Percentiles rank a stretch among this genome's conserved stretches.
These are phyloP conservation scores for Chaetodon trifasciatus DNA, from an alignment of 2,797 vertebrate species.

Conservation along the genomic window DNA sequence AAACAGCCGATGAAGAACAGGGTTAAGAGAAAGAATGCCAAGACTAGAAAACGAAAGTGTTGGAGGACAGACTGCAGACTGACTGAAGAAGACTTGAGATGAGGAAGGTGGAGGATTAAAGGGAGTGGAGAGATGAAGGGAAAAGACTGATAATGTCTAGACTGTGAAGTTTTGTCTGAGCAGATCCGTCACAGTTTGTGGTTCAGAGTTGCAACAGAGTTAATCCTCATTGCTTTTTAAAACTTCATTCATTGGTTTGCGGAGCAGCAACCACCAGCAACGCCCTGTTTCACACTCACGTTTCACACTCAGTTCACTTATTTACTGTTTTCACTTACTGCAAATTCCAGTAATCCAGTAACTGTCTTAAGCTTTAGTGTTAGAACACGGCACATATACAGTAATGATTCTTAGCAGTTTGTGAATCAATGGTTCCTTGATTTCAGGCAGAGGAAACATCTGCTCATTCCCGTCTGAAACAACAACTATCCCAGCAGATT, in stretches of 20 bases:
- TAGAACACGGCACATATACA: too few relatives aligned
- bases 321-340: neutral
- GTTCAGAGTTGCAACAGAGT: slow-evolving; percentile 56
- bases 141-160: slow-evolving; percentile 52
- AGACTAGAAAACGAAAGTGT: neutral
- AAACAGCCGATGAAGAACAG: neutral
- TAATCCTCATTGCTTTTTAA: slow-evolving; percentile 28
- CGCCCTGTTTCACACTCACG: neutral
- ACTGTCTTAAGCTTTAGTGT: too few relatives aligned
- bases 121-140: slow-evolving; percentile 26
- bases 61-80: neutral
- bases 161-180: slow-evolving; percentile 51
- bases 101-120: slow-evolving; percentile 1
- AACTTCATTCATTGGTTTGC: slow-evolving; percentile 15
- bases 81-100: neutral
- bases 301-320: neutral
- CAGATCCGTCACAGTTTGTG: slow-evolving; percentile 38
- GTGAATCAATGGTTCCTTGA: too few relatives aligned
- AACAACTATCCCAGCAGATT: too few relatives aligned
- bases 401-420: too few relatives aligned
- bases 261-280: neutral
- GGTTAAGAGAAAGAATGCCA: neutral
- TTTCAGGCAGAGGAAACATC: too few relatives aligned
- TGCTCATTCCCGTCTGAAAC: too few relatives aligned
- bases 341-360: too few relatives aligned